These are phyloP conservation scores for Harpagoxenus sublaevis DNA, from an alignment of 2,888 invertebrate genomes.

Conservation along the genomic window DNA sequence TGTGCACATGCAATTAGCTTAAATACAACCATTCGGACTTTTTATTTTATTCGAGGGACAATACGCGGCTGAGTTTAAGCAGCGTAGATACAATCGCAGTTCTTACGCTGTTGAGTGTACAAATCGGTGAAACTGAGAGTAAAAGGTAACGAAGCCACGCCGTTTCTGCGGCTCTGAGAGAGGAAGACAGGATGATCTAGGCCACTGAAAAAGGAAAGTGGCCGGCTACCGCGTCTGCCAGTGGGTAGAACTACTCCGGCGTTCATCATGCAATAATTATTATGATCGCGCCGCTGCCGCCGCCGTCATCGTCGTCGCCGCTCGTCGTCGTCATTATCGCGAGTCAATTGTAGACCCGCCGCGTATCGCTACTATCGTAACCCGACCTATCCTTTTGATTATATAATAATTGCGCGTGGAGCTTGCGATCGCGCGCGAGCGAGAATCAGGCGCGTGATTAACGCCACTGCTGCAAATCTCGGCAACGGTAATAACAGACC, in stretches of 20 bases:
- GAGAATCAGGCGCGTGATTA: slow-evolving; percentile 31
- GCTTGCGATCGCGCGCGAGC: slow-evolving; percentile 44
- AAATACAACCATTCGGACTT: not conserved
- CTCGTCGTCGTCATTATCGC: slow-evolving; percentile 70
- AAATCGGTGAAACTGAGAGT: slow-evolving; percentile 59
- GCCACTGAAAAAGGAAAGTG: slow-evolving; percentile 85
- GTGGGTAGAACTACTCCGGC: slow-evolving; percentile 72
- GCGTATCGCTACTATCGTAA: slow-evolving; percentile 66
- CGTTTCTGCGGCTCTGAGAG: slow-evolving; percentile 67
- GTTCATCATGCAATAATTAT: slow-evolving; percentile 83
- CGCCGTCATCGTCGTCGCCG: slow-evolving; percentile 65
- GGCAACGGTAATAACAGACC: slow-evolving; percentile 43
- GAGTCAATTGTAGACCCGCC: slow-evolving; percentile 63
- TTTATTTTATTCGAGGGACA: slow-evolving; percentile 6
- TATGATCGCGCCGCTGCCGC: slow-evolving; percentile 76
- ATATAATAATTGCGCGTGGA: slow-evolving; percentile 64
- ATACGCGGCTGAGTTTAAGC: not conserved
- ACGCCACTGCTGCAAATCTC: slow-evolving; percentile 38
- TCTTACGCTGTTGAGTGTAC: slow-evolving; percentile 30
- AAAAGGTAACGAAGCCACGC: slow-evolving; percentile 66
- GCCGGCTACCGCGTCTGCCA: slow-evolving; percentile 76
- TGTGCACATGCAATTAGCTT: not conserved
- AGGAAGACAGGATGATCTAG: slow-evolving; percentile 84
- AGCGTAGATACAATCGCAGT: slow-evolving; percentile 31
- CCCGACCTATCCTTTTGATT: slow-evolving; percentile 65